Conservation (phyloP, 37 sponge, comb jelly and placozoan species). For the Eunapius fragilis region DNA sequence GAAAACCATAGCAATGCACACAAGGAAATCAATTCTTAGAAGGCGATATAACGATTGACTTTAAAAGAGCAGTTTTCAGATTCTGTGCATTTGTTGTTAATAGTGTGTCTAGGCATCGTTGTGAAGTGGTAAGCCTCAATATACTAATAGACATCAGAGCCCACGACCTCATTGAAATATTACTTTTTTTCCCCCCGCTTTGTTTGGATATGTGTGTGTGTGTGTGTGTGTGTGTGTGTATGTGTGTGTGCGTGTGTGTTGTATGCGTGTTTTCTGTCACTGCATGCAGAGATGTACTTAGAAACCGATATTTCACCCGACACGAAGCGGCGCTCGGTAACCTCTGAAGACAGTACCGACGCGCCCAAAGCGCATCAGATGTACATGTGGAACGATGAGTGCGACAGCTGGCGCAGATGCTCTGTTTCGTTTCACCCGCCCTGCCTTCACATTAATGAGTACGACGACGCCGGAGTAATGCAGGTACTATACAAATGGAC, state of each 20-base stretch:
- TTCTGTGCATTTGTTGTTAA: background rate
- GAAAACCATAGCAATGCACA: background rate
- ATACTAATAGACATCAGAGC: background rate
- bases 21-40: background rate
- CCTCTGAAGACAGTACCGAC: conserved; percentile 29
- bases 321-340: conserved; percentile 33
- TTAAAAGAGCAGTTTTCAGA: background rate
- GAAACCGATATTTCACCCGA: conserved; percentile 6
- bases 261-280: too few relatives aligned
- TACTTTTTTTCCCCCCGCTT: too few relatives aligned
- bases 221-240: too few relatives aligned
- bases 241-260: too few relatives aligned
- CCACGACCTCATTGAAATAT: too few relatives aligned
- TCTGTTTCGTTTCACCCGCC: conserved; percentile 47
- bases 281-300: background rate
- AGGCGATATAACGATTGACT: background rate
- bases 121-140: background rate
- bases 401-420: conserved; percentile 80
- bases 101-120: background rate
- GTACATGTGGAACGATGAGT: conserved; percentile 75
- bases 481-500: conserved; percentile 49
- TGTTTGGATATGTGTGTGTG: too few relatives aligned
- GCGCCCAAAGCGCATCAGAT: conserved; percentile 39
- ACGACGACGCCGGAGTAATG: conserved; percentile 61
- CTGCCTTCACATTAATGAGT: conserved; percentile 48